phyloP scores from a whole-genome alignment of 1,140 invertebrate genomes.

The Drosophila tropicalis region DNA sequence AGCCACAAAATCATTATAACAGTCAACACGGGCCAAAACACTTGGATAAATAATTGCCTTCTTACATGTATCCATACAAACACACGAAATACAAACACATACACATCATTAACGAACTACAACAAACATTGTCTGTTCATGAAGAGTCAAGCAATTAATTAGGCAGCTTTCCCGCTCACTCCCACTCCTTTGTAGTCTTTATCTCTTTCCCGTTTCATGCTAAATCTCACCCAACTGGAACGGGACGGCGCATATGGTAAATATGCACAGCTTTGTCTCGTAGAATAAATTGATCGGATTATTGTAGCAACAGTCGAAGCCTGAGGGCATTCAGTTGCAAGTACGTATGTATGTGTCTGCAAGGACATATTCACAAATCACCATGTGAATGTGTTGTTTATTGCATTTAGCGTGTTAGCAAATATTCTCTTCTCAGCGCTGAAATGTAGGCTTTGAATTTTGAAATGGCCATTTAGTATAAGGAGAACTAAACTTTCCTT shows the following conservation, averaged over 20 bases:
- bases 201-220: neutral
- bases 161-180: slow-evolving; percentile 38
- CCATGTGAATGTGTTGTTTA: neutral
- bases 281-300: slow-evolving; percentile 14
- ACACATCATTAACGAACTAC: slow-evolving; percentile 37
- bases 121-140: slow-evolving; percentile 44
- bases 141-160: slow-evolving; percentile 67
- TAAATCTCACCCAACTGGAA: neutral
- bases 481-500: too few relatives aligned
- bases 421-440: neutral
- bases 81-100: slow-evolving; percentile 17
- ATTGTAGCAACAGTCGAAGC: slow-evolving; percentile 5
- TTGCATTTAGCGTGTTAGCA: neutral
- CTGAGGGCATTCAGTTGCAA: neutral
- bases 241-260: neutral
- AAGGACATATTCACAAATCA: neutral
- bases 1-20: slow-evolving; percentile 60
- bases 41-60: slow-evolving; percentile 48
- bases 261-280: slow-evolving; percentile 19
- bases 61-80: slow-evolving; percentile 13
- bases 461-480: neutral
- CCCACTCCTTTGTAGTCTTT: neutral
- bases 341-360: neutral
- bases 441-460: neutral
- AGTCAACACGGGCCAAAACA: slow-evolving; percentile 33